These are phyloP conservation scores for Taenaris catops DNA, from an alignment of 2,888 invertebrate genomes.

Conservation along the genomic window DNA sequence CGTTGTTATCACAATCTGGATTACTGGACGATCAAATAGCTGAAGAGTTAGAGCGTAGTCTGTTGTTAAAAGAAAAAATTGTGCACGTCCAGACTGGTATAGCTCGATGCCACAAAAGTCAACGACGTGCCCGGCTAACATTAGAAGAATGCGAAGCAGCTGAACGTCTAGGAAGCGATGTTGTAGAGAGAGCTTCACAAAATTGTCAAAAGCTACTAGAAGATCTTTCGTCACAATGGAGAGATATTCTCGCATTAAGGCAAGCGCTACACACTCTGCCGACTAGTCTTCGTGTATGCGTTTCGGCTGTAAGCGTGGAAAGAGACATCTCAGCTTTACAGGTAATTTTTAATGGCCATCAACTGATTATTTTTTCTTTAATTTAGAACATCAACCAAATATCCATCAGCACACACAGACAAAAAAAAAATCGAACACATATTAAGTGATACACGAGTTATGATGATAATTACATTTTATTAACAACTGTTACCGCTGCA, in stretches of 20 bases:
- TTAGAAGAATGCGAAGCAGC: constrained; percentile 87
- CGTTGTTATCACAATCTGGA: constrained; percentile 84
- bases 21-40: constrained; percentile 85
- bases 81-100: constrained; percentile 86
- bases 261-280: constrained; percentile 90
- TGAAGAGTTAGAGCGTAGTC: constrained; percentile 88
- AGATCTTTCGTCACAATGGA: constrained; percentile 86
- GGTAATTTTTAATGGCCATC: constrained; percentile 46
- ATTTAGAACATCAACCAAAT: no score
- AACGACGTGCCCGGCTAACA: constrained; percentile 81
- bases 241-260: constrained; percentile 86
- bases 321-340: constrained; percentile 84
- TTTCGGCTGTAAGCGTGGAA: constrained; percentile 88
- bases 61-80: constrained; percentile 86
- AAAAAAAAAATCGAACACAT: no score
- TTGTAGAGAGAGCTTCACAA: constrained; percentile 86
- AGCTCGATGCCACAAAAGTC: constrained; percentile 83
- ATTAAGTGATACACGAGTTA: no score
- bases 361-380: no score
- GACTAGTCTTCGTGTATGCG: constrained; percentile 85
- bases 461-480: no score
- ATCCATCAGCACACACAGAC: no score
- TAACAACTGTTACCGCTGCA: no score
- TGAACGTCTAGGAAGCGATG: constrained; percentile 86
- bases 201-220: constrained; percentile 86